Conservation (phyloP, 2,113 vertebrate genomes). For the Sisor rabdophorus region DNA sequence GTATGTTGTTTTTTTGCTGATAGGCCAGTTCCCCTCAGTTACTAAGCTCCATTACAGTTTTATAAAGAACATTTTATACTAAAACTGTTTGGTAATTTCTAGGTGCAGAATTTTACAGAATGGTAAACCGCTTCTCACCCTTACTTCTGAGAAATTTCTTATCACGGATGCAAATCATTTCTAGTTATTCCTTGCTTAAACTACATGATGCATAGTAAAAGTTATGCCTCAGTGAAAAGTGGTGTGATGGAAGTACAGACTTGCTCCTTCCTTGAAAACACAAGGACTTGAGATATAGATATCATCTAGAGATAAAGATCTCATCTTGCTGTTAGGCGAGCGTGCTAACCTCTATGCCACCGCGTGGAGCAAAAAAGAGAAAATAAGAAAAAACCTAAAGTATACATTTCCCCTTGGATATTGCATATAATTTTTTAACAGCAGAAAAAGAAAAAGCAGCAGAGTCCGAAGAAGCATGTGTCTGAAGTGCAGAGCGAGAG, state of each 20-base stretch:
- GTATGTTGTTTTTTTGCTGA: background rate
- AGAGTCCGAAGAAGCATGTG: conserved; percentile 64
- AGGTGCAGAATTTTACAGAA: no score
- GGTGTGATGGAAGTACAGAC: background rate
- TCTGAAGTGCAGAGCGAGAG: conserved; percentile 71
- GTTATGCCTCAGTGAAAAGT: background rate
- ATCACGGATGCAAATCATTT: background rate
- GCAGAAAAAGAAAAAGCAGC: conserved; percentile 75
- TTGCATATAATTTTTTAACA: background rate
- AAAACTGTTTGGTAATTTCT: background rate
- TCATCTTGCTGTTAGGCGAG: no score
- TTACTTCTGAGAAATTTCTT: background rate
- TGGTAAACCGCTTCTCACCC: no score
- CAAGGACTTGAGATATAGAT: no score
- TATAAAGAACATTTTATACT: no score
- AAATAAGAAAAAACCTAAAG: no score
- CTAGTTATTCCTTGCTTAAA: background rate
- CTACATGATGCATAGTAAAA: background rate
- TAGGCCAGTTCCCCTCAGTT: background rate
- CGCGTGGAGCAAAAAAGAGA: no score
- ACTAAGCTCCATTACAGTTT: background rate
- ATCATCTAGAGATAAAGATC: no score
- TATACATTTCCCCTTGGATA: no score
- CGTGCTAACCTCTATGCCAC: no score
- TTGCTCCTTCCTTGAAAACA: background rate